Base-by-base conservation (phyloP, 2,797 vertebrate genomes). In the Galaxias olidus region DNA sequence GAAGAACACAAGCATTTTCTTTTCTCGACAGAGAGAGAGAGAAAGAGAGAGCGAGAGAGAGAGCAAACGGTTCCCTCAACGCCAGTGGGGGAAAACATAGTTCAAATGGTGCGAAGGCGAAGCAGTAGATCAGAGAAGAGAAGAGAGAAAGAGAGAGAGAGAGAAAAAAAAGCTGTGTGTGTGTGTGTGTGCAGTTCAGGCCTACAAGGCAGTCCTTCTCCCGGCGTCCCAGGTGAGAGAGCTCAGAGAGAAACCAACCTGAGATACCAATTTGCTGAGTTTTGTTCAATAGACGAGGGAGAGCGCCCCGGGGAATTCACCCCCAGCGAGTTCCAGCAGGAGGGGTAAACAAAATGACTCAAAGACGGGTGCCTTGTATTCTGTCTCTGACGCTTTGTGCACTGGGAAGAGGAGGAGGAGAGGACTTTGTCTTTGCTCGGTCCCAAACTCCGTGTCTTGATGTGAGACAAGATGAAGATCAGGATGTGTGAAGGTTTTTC, bases 241-340 rank as follows among this genome's bases (percentile, higher is more conserved):
- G 88, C 89, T 89, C 84, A 90, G 89, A 91, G 88, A 89, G 85
- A 90, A 86, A 88, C 82, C 88, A 92, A 93, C 88, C 90, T 91
- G 84, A 88, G 91, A 90, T 93, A 92, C 89, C 93, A 93, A 93
- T 94, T 94, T 94, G 86, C 91, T 88, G 89, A 90, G 88, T 90
- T 94, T 94, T 93, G 92, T 94, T 93, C 88, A 72, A 90, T 92
- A 89, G 88, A 90, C 88, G 82, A 86, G 78, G 78, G 77, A 81
- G 86, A 81, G 83, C 2, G 30, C 30, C 81, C 85, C 80, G 57
- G 83, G 91, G 87, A 89, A 51, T 80, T 86, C 76, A 75, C 75
- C 75, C 73, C 20, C 60, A 30, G 30, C 30, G 30, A 30, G 30
- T 30, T 30, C 30, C 30, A 30, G 30, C 30, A 3, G 30, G 30